phyloP scores from a whole-genome alignment of 64 coral and sea anemone species.

The Montipora capricornis region DNA sequence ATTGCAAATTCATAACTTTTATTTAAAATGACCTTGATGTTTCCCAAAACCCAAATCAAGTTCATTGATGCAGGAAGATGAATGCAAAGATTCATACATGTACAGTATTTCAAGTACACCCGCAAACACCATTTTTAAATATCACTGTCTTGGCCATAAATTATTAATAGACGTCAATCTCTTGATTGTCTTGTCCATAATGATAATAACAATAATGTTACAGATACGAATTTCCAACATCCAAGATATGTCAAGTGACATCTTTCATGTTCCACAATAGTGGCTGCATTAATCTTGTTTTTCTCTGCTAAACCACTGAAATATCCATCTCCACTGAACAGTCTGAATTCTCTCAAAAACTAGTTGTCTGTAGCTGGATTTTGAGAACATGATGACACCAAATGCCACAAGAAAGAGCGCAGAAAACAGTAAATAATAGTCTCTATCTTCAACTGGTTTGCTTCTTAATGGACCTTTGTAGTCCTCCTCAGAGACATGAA shows the following conservation, averaged over 20 bases:
- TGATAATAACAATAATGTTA: no score
- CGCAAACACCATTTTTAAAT: no score
- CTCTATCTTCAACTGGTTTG: constrained; percentile 49
- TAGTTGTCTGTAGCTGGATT: constrained; percentile 71
- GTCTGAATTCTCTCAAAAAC: constrained; percentile 41
- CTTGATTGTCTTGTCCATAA: no score
- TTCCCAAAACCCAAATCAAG: no score
- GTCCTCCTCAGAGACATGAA: constrained; percentile 73
- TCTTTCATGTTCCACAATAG: neutral
- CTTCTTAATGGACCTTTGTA: constrained; percentile 69
- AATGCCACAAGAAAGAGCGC: constrained; percentile 69
- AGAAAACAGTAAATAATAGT: constrained; percentile 78
- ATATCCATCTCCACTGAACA: constrained; percentile 57
- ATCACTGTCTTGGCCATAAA: no score
- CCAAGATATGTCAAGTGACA: neutral
- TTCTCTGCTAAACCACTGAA: constrained; percentile 53
- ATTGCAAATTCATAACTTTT: no score
- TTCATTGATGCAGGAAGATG: no score
- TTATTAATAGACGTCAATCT: no score
- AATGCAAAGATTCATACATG: no score
- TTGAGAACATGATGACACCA: constrained; percentile 66
- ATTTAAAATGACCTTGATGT: no score
- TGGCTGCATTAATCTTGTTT: constrained; percentile 26
- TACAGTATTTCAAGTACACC: no score
- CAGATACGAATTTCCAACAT: no score